Evolutionary conservation across 1,140 invertebrate genomes (phyloP), one percentile per base, ranked within the genome.

Genomic region (Dinothrombium tinctorium): DNA sequence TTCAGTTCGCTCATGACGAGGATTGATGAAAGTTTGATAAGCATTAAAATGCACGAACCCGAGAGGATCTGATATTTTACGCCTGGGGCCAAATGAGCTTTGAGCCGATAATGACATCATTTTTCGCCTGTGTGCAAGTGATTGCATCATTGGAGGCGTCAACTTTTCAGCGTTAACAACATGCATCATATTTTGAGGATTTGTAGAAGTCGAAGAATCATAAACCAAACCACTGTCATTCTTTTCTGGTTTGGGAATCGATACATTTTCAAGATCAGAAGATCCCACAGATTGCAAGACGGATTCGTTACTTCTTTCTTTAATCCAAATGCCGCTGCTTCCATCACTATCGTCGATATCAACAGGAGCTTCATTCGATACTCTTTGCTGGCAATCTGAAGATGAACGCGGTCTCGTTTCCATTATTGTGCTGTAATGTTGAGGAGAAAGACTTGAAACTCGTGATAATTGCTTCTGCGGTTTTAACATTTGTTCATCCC

Each of bases 351-450:
- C 20, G 11, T 33, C 7, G 9, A 33, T 17, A 7, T 7, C 33
- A 33, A 33, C 14, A 33, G n/a, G 26, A 8, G 7, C n/a, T 28
- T 28, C 26, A 28, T 28, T 28, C n/a, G 7, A 28, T 28, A 28
- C 7, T 28, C 12, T 37, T 37, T 37, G 36, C n/a, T 28, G 36
- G 9, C 15, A 20, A 37, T 37, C 36, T 17, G 36, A 37, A 17
- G 36, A 37, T 17, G 36, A 37, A 9, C 36, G 14, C 4, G 36
- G 36, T 17, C 36, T n/a, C 11, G 14, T 11, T 17, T 37, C 14
- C 19, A 15, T 37, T 6, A 22, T 8, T 6, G 14, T 7, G 12
- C 14, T n/a, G 7, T 37, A 22, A 19, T 19, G 20, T 8, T 37
- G 14, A 17, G 14, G 14, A 8, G 36, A 37, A 22, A 22, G 14